phyloP scores from a whole-genome alignment of 2,888 invertebrate species.

The Platerodrilus igneus region DNA sequence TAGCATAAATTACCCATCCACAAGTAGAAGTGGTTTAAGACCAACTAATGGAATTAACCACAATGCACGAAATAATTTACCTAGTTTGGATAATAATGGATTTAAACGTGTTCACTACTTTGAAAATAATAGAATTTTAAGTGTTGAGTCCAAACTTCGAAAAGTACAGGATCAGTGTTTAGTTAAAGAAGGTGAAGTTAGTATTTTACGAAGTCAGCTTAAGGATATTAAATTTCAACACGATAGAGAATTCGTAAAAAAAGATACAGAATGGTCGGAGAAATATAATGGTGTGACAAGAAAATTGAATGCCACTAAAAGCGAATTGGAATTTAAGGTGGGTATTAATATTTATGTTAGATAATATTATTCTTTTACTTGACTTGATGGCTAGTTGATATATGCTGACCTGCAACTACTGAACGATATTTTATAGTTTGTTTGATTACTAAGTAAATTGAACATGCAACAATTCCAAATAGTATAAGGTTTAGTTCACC shows the following conservation, averaged over 20 bases:
- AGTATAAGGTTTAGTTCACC: too few relatives aligned
- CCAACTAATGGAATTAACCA: too few relatives aligned
- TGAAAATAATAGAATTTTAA: constrained; percentile 12
- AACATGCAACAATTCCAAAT: too few relatives aligned
- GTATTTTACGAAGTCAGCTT: constrained; percentile 54
- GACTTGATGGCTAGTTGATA: too few relatives aligned
- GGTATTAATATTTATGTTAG: too few relatives aligned
- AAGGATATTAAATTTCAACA: constrained; percentile 49
- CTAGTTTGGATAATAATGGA: too few relatives aligned
- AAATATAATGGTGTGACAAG: constrained; percentile 47
- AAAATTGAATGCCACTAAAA: constrained; percentile 49
- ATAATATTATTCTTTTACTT: too few relatives aligned
- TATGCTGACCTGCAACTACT: too few relatives aligned
- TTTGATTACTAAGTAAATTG: constrained; percentile 4
- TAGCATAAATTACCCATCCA: neutral
- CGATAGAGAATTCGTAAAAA: constrained; percentile 46
- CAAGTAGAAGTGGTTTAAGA: constrained; percentile 9
- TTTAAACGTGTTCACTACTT: constrained; percentile 10
- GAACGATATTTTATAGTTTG: constrained; percentile 1
- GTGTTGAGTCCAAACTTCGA: constrained; percentile 30
- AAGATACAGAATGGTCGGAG: constrained; percentile 52
- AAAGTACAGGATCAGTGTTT: constrained; percentile 49
- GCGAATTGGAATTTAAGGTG: constrained; percentile 57
- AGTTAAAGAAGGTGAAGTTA: constrained; percentile 56
- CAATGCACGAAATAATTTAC: too few relatives aligned